Conservation (phyloP, 2,888 invertebrate species). For the Pyrrhia umbra region DNA sequence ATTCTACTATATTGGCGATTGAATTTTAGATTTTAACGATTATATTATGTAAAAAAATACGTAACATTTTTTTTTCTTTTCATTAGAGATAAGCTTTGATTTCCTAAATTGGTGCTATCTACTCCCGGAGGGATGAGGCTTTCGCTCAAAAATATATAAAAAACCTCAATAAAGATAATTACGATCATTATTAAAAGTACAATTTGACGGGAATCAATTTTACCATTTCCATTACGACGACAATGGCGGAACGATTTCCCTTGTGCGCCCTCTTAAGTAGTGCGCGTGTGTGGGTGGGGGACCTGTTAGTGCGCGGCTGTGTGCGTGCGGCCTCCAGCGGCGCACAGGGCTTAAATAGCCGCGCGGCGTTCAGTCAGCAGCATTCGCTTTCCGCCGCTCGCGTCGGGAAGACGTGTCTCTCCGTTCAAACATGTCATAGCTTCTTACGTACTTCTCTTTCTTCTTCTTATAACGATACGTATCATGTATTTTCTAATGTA, state of each 20-base stretch:
- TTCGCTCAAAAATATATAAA: conserved; percentile 54
- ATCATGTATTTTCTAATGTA: conserved; percentile 85
- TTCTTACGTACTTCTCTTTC: conserved; percentile 73
- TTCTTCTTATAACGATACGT: conserved; percentile 84
- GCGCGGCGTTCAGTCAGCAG: conserved; percentile 62
- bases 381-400: conserved; percentile 80
- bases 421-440: conserved; percentile 79
- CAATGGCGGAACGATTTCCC: conserved; percentile 86
- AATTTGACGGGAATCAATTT: conserved; percentile 86
- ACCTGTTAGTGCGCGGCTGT: conserved; percentile 53
- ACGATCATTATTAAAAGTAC: conserved; percentile 83
- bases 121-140: conserved; percentile 47
- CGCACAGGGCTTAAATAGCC: conserved; percentile 75
- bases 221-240: conserved; percentile 83
- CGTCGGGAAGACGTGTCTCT: conserved; percentile 74
- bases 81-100: conserved; percentile 56
- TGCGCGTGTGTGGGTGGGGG: conserved; percentile 64
- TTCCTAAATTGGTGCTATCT: conserved; percentile 59
- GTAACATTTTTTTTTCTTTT: conserved; percentile 39
- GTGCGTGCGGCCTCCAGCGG: conserved; percentile 56
- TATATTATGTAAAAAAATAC: conserved; percentile 70
- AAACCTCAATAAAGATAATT: conserved; percentile 82
- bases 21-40: conserved; percentile 71
- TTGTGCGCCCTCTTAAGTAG: conserved; percentile 80
- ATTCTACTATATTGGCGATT: conserved; percentile 67